Conservation (phyloP, 1,140 invertebrate species). For the Protaetia brevitarsis region DNA sequence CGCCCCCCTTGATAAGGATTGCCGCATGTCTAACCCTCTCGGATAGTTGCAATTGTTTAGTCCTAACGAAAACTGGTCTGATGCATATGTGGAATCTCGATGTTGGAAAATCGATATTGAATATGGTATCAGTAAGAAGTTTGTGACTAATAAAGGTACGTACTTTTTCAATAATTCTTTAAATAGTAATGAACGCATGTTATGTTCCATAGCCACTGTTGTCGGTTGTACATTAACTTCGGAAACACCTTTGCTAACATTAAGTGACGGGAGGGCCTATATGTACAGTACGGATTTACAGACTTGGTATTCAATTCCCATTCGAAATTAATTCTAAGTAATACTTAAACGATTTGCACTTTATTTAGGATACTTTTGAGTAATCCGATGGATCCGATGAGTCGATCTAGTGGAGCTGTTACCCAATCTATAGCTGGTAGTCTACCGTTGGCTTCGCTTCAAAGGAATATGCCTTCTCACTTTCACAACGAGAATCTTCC, state of each 20-base stretch:
- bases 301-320: conserved; percentile 57
- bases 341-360: background rate
- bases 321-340: background rate
- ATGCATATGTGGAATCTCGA: conserved; percentile 47
- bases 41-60: conserved; percentile 40
- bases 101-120: conserved; percentile 37
- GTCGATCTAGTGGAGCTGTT: conserved; percentile 44
- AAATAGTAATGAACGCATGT: background rate
- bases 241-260: conserved; percentile 61
- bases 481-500: conserved; percentile 44
- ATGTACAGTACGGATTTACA: conserved; percentile 62
- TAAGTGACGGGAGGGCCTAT: conserved; percentile 67
- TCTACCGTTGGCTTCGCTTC: conserved; percentile 44
- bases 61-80: conserved; percentile 47
- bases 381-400: conserved; percentile 52
- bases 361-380: conserved; percentile 50
- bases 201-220: conserved; percentile 52
- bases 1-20: conserved; percentile 42
- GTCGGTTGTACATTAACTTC: conserved; percentile 58
- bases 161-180: background rate
- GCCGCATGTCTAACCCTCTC: conserved; percentile 42
- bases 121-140: conserved; percentile 51
- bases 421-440: conserved; percentile 33
- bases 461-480: conserved; percentile 37
- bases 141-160: conserved; percentile 51